Evolutionary conservation across 2,797 vertebrate genomes (phyloP).

Genomic region (Enteromius fasciolatus): DNA sequence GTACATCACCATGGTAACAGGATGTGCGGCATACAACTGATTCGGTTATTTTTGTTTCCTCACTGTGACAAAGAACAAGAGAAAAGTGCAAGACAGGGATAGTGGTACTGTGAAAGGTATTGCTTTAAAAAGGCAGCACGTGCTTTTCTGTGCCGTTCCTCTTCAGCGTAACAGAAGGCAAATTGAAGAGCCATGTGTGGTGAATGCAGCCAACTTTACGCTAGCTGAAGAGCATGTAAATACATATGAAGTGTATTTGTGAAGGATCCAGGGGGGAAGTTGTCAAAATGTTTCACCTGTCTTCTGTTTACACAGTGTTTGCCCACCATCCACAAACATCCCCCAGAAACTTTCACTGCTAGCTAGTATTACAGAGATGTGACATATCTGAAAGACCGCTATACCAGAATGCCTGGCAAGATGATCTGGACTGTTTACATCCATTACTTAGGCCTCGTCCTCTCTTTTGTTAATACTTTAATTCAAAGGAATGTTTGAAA

Average conservation of each 20-base stretch:
- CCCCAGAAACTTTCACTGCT: not conserved
- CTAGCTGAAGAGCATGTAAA: constrained; percentile 32
- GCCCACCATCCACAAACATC: constrained; percentile 1
- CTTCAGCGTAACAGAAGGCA: constrained; percentile 62
- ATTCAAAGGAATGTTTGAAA: not conserved
- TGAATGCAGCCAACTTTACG: not conserved
- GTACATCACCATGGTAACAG: constrained; percentile 63
- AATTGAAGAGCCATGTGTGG: constrained; percentile 56
- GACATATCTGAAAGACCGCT: not conserved
- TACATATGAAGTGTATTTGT: not conserved
- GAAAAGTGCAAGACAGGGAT: constrained; percentile 28
- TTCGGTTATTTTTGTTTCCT: constrained; percentile 52
- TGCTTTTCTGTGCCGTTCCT: constrained; percentile 62
- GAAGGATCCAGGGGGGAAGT: constrained; percentile 14
- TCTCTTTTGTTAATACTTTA: not conserved
- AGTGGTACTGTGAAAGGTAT: constrained; percentile 44
- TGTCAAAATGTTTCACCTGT: constrained; percentile 15
- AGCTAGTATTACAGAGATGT: constrained; percentile 17
- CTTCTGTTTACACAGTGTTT: constrained; percentile 27
- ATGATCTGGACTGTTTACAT: not conserved
- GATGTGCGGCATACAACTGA: constrained; percentile 41
- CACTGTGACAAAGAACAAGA: constrained; percentile 36
- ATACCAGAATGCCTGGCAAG: not conserved
- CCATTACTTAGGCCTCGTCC: not conserved
- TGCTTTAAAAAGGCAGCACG: constrained; percentile 70